phyloP scores from a whole-genome alignment of 2,797 vertebrate species.

The Diceros bicornis region DNA sequence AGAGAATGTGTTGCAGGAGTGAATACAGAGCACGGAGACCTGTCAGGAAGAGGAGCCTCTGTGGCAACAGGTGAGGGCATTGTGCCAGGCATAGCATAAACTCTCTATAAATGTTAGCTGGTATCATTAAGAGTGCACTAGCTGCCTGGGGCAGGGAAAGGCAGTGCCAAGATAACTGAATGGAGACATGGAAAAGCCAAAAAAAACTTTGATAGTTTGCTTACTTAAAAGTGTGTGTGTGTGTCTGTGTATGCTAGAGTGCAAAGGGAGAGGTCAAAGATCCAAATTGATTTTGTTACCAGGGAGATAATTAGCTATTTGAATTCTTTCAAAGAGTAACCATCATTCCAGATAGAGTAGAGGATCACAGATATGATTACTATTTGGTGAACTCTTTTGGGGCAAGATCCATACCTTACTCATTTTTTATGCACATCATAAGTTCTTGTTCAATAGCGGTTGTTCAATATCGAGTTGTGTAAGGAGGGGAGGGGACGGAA shows the following conservation, averaged over 20 bases:
- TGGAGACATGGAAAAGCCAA: not conserved
- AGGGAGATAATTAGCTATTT: conserved; percentile 21
- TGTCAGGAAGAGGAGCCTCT: not conserved
- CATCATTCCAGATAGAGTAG: not conserved
- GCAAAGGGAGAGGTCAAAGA: not conserved
- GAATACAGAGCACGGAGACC: not conserved
- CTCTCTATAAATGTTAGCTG: not conserved
- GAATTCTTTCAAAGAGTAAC: conserved; percentile 19
- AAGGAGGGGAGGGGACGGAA: not conserved
- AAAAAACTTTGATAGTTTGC: conserved; percentile 2
- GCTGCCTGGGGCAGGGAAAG: not conserved
- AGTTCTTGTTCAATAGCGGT: not conserved
- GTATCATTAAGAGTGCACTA: not conserved
- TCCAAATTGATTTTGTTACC: conserved; percentile 20
- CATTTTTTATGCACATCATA: not conserved
- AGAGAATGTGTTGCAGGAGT: not conserved
- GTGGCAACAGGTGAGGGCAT: not conserved
- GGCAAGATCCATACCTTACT: not conserved
- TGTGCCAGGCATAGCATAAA: not conserved
- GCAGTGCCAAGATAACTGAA: not conserved
- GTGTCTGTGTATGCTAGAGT: not conserved
- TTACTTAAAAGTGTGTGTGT: not conserved
- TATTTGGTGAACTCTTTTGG: not conserved
- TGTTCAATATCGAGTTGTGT: conserved; percentile 12
- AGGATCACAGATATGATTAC: not conserved